Percentiles rank a stretch among this genome's conserved stretches.
phyloP scores from a whole-genome alignment of 2,113 vertebrate genomes.

The Ochotona curzoniae region DNA sequence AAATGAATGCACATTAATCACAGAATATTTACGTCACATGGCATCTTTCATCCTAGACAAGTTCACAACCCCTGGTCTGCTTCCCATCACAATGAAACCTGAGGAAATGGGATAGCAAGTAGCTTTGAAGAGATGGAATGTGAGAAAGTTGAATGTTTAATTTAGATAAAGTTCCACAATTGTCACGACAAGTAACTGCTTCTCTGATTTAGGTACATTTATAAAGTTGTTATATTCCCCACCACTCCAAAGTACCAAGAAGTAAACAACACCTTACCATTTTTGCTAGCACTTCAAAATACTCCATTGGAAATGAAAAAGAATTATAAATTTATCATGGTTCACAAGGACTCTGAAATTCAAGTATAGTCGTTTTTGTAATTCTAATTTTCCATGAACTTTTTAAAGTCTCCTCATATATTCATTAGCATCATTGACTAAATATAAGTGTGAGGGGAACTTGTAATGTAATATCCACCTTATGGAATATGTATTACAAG shows the following conservation, averaged over 20 bases:
- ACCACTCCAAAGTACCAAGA: not conserved
- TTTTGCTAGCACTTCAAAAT: no score
- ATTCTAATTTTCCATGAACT: no score
- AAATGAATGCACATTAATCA: slow-evolving; percentile 72
- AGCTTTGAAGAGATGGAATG: slow-evolving; percentile 6
- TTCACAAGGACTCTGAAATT: no score
- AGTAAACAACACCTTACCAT: not conserved
- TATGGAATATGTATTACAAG: not conserved
- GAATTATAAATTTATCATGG: no score
- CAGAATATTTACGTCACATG: slow-evolving; percentile 58
- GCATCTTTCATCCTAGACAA: slow-evolving; percentile 54
- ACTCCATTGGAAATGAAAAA: no score
- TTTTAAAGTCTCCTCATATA: not conserved
- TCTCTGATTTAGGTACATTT: not conserved
- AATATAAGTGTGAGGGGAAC: not conserved
- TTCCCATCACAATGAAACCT: slow-evolving; percentile 72
- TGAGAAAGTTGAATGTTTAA: slow-evolving; percentile 5
- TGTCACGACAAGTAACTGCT: not conserved
- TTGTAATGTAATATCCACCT: not conserved
- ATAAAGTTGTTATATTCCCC: not conserved
- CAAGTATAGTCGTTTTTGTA: no score
- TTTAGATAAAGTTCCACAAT: not conserved
- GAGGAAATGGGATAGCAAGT: slow-evolving; percentile 44
- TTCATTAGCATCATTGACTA: not conserved
- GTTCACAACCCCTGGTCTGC: slow-evolving; percentile 64